Evolutionary conservation across 2,797 vertebrate genomes (phyloP).

Genomic region (Cercopithecus mitis): DNA sequence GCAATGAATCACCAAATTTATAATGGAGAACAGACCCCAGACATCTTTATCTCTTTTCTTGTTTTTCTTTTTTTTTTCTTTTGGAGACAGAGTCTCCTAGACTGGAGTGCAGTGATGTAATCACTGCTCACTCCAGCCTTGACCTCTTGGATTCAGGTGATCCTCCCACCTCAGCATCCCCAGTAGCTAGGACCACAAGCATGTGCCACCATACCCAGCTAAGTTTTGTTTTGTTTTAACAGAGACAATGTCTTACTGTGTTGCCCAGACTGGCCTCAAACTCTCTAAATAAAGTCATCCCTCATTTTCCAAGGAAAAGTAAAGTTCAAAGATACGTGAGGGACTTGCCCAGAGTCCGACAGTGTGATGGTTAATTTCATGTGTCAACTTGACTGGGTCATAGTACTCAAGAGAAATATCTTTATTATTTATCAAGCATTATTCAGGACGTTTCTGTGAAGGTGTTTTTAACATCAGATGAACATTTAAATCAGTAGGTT

Average conservation of each 20-base stretch:
- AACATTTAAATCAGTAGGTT: background rate
- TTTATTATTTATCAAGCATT: background rate
- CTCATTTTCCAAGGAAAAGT: background rate
- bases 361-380: background rate
- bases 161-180: no score
- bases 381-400: background rate
- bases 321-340: background rate
- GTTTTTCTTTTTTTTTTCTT: no score
- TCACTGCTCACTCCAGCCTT: no score
- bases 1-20: background rate
- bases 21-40: background rate
- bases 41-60: background rate
- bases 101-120: no score
- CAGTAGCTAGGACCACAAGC: no score
- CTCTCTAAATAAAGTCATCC: background rate
- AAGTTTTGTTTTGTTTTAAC: no score
- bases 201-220: no score
- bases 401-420: no score
- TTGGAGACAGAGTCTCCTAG: no score
- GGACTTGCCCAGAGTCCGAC: background rate
- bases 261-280: no score
- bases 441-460: background rate
- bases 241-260: no score
- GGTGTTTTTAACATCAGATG: background rate
- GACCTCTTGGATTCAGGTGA: no score